phyloP scores from a whole-genome alignment of 2,113 vertebrate species.

The Zosterops japonicus region DNA sequence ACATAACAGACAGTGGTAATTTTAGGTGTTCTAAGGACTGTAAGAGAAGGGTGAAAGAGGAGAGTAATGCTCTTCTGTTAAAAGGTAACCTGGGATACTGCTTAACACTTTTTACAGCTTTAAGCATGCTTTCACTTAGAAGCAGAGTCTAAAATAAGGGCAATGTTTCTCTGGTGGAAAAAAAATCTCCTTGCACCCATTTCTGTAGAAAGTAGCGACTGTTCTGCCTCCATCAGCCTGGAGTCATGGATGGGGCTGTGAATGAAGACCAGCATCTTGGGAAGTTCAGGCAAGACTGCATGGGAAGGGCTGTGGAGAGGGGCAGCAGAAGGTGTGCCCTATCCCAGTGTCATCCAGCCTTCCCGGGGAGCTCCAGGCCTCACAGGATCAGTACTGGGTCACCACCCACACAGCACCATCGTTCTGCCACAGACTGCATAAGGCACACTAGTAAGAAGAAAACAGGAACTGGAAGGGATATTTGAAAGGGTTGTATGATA shows the following conservation, averaged over 20 bases:
- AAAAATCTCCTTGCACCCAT: not conserved
- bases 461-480: not conserved
- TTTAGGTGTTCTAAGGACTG: not conserved
- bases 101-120: not conserved
- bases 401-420: not conserved
- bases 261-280: not conserved
- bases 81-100: not conserved
- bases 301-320: not conserved
- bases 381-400: not conserved
- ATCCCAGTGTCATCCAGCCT: not conserved
- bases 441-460: not conserved
- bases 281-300: fast-evolving
- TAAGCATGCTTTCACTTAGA: not conserved
- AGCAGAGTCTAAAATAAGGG: not conserved
- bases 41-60: not conserved
- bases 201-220: not conserved
- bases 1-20: not conserved
- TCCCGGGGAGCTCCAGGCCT: fast-evolving
- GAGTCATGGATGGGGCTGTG: not conserved
- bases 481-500: not conserved
- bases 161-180: not conserved
- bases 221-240: not conserved
- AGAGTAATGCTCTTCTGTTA: not conserved
- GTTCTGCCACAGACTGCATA: not conserved
- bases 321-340: not conserved